Conservation (phyloP, 2,888 invertebrate genomes). For the Dolomedes plantarius region DNA sequence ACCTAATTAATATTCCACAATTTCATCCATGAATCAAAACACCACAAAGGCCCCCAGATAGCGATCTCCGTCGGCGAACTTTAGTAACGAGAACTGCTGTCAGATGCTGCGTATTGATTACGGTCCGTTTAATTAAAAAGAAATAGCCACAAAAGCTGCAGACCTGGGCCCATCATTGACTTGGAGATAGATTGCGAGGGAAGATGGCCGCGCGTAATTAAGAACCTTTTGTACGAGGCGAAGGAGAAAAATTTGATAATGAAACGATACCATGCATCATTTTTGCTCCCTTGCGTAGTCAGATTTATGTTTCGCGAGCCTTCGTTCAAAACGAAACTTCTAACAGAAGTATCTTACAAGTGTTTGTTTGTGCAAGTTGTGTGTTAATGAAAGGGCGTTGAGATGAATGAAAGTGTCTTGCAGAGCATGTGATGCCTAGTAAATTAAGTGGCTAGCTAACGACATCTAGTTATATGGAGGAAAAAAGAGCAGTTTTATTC, state of each 20-base stretch:
- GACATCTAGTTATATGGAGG: too few relatives aligned
- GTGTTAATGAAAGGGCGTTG: too few relatives aligned
- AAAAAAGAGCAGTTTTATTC: too few relatives aligned
- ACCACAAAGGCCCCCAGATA: constrained; percentile 39
- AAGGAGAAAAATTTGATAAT: constrained; percentile 55
- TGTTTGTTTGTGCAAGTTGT: too few relatives aligned
- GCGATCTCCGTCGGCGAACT: constrained; percentile 28
- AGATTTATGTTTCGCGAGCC: not conserved
- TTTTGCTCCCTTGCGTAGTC: constrained; percentile 44
- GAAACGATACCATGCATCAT: constrained; percentile 60
- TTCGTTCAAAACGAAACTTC: not conserved
- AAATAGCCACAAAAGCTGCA: constrained; percentile 40
- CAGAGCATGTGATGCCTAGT: too few relatives aligned
- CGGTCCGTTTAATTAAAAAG: constrained; percentile 53
- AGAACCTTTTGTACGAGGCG: constrained; percentile 44
- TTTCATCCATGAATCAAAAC: constrained; percentile 49
- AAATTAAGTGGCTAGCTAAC: too few relatives aligned
- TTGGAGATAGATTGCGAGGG: constrained; percentile 54
- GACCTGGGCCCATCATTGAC: constrained; percentile 16
- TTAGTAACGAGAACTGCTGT: constrained; percentile 28
- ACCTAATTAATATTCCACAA: constrained; percentile 59
- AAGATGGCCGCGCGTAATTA: constrained; percentile 58
- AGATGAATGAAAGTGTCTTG: too few relatives aligned
- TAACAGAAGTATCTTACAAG: too few relatives aligned
- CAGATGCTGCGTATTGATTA: constrained; percentile 59